Conservation (phyloP, 2,797 vertebrate genomes). For the Eulemur rubriventer region DNA sequence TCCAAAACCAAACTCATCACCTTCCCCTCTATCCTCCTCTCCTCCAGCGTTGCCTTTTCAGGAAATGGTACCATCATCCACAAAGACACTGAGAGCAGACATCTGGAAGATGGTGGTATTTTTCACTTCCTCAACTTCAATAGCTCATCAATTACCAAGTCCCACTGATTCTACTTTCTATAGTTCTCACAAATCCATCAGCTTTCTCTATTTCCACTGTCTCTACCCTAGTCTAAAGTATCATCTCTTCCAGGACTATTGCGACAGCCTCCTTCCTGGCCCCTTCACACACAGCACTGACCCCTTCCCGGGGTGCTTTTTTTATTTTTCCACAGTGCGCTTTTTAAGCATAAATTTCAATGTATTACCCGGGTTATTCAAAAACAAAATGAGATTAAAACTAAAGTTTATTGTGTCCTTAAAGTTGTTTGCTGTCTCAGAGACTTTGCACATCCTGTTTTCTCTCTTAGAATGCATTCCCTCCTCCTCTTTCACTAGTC, state of each 20-base stretch:
- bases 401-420: not conserved
- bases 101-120: not conserved
- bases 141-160: not conserved
- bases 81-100: not conserved
- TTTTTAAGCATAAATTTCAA: not conserved
- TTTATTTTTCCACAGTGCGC: not conserved
- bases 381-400: not conserved
- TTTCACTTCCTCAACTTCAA: not conserved
- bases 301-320: not conserved
- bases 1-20: not conserved
- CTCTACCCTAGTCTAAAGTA: not conserved
- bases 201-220: not conserved
- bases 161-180: not conserved
- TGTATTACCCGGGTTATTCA: not conserved
- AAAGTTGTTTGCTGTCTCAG: not conserved
- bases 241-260: not conserved
- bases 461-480: not conserved
- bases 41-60: not conserved
- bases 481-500: not conserved
- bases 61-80: not conserved
- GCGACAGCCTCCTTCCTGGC: not conserved
- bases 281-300: not conserved
- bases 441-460: not conserved
- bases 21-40: not conserved
- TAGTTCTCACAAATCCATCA: not conserved